Conservation (phyloP, 2,888 invertebrate genomes). For the Drosophila tanythrix region DNA sequence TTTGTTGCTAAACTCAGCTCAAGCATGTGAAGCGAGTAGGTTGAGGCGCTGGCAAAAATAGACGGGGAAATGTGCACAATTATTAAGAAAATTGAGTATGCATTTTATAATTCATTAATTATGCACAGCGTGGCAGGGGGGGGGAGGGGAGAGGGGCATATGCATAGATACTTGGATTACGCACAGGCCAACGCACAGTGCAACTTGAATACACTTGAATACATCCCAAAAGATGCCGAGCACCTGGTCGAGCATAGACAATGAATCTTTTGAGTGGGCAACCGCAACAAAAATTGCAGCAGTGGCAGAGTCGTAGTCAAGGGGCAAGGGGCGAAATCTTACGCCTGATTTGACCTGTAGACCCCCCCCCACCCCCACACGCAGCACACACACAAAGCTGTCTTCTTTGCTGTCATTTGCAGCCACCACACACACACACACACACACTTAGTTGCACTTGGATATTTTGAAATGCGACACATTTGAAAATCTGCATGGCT, state of each 20-base stretch:
- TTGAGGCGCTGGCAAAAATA: slow-evolving; percentile 45
- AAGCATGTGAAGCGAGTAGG: slow-evolving; percentile 13
- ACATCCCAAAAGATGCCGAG: slow-evolving; percentile 11
- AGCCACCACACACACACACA: slow-evolving; percentile 29
- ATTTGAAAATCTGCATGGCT: slow-evolving; percentile 69
- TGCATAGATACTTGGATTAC: slow-evolving; percentile 59
- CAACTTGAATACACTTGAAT: slow-evolving; percentile 13
- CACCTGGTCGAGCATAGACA: slow-evolving; percentile 20
- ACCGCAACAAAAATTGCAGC: slow-evolving; percentile 54
- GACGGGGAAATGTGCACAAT: slow-evolving; percentile 52
- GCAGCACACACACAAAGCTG: slow-evolving; percentile 7
- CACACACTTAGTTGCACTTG: slow-evolving; percentile 32
- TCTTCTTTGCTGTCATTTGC: slow-evolving; percentile 54
- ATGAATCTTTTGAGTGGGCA: slow-evolving; percentile 52
- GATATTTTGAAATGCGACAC: slow-evolving; percentile 61
- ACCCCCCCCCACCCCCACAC: background rate
- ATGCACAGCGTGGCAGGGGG: slow-evolving; percentile 61
- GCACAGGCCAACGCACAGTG: slow-evolving; percentile 76
- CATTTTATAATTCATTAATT: slow-evolving; percentile 83
- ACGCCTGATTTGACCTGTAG: slow-evolving; percentile 70
- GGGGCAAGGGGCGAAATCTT: slow-evolving; percentile 42
- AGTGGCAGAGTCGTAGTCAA: slow-evolving; percentile 6
- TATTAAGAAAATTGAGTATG: slow-evolving; percentile 69
- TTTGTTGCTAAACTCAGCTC: background rate
- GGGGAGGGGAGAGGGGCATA: slow-evolving; percentile 8